phyloP scores from a whole-genome alignment of 2,888 invertebrate species.

The Epinotia nisella region DNA sequence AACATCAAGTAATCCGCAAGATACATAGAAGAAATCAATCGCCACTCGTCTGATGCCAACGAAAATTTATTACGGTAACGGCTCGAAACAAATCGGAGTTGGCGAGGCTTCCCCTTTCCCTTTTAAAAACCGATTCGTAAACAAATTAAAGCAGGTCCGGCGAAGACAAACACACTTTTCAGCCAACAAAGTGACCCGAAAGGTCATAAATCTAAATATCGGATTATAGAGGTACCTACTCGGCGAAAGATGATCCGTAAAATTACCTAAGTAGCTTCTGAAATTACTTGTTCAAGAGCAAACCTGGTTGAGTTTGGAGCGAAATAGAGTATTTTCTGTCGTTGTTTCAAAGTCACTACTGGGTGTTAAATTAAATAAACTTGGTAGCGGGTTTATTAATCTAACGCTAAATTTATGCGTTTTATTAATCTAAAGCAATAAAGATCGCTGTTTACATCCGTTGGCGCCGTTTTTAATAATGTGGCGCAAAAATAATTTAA shows the following conservation, averaged over 20 bases:
- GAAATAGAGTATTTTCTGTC: not conserved
- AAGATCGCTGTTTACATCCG: constrained; percentile 11
- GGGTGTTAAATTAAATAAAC: constrained; percentile 14
- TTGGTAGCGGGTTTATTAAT: not conserved
- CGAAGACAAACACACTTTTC: not conserved
- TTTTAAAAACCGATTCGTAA: not conserved
- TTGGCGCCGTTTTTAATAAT: constrained; percentile 5
- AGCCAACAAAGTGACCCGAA: not conserved
- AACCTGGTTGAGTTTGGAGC: not conserved
- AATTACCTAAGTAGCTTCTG: constrained; percentile 11
- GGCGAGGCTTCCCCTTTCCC: not conserved
- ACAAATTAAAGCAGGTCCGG: not conserved
- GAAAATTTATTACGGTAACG: not conserved
- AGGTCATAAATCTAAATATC: not conserved
- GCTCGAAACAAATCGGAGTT: not conserved
- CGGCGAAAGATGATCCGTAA: constrained; percentile 5
- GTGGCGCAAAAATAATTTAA: not conserved
- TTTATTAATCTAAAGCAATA: constrained; percentile 20
- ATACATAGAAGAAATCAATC: not conserved
- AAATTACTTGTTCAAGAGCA: constrained; percentile 4
- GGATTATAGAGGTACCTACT: not conserved
- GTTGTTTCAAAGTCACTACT: constrained; percentile 17
- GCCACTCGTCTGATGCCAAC: not conserved
- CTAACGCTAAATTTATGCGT: constrained; percentile 17
- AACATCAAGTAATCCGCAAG: not conserved